phyloP scores from a whole-genome alignment of 2,797 vertebrate species.

The Takifugu rubripes region DNA sequence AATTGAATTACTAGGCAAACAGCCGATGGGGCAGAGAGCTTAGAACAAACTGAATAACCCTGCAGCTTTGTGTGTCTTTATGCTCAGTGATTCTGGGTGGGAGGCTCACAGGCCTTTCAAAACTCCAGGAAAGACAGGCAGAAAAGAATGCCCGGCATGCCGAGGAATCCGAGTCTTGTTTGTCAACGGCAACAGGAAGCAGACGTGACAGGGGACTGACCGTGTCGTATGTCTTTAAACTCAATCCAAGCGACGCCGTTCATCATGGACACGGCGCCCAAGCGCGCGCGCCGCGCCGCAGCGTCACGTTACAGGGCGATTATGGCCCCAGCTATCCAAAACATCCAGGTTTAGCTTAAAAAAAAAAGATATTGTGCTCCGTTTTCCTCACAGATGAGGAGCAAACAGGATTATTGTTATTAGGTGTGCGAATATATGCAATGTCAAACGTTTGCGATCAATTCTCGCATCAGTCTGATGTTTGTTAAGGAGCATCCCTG shows the following conservation, averaged over 20 bases:
- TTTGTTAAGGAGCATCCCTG: too few relatives aligned
- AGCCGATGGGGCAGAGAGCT: slow-evolving; percentile 76
- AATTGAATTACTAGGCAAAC: slow-evolving; percentile 83
- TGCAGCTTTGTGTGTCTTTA: slow-evolving; percentile 70
- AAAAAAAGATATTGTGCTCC: too few relatives aligned
- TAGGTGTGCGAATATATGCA: too few relatives aligned
- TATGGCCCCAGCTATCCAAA: slow-evolving; percentile 30
- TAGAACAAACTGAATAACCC: slow-evolving; percentile 80
- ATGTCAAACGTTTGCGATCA: too few relatives aligned
- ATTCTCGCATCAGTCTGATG: too few relatives aligned
- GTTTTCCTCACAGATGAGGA: too few relatives aligned
- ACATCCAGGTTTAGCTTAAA: slow-evolving; percentile 11
- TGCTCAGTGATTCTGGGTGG: slow-evolving; percentile 74
- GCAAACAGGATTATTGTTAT: too few relatives aligned
- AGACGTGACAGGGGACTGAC: slow-evolving; percentile 74
- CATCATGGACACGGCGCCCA: slow-evolving; percentile 52
- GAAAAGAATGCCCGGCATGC: slow-evolving; percentile 80
- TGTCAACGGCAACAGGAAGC: slow-evolving; percentile 80
- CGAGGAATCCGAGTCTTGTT: slow-evolving; percentile 78
- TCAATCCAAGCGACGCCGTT: slow-evolving; percentile 60
- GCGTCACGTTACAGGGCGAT: slow-evolving; percentile 42
- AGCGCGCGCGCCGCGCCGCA: slow-evolving; percentile 55
- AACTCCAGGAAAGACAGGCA: slow-evolving; percentile 72
- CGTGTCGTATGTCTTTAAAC: slow-evolving; percentile 73
- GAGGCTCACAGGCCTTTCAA: slow-evolving; percentile 74